These are phyloP conservation scores for Apteryx mantelli DNA, from an alignment of 2,113 vertebrate genomes.

Conservation along the genomic window DNA sequence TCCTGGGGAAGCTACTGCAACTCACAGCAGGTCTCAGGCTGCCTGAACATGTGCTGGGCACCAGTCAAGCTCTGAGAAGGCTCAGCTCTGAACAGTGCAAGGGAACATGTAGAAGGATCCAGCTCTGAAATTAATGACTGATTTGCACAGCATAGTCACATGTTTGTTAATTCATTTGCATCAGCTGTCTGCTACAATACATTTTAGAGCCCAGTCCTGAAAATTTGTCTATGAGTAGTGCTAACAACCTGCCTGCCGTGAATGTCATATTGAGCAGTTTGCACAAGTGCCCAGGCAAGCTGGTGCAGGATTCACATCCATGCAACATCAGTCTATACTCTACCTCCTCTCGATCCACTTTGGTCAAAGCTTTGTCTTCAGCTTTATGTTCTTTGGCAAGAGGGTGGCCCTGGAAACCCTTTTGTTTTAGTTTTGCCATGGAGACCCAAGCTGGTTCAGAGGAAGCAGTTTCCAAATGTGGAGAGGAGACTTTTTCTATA, in stretches of 20 bases:
- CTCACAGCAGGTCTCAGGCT: neutral
- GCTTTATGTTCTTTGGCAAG: constrained; percentile 57
- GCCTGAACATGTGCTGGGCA: neutral
- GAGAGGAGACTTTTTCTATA: constrained; percentile 55
- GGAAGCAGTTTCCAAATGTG: neutral
- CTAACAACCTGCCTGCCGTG: neutral
- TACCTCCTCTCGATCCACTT: constrained; percentile 56
- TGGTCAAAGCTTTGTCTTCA: constrained; percentile 65
- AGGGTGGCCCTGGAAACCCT: constrained; percentile 75
- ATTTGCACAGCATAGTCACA: neutral
- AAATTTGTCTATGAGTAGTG: neutral
- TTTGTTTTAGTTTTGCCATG: constrained; percentile 86
- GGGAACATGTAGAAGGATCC: neutral
- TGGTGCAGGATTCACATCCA: neutral
- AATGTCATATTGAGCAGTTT: neutral
- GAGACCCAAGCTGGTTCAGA: constrained; percentile 85
- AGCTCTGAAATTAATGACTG: neutral
- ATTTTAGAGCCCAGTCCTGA: neutral
- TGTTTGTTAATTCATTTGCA: neutral
- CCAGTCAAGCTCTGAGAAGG: neutral
- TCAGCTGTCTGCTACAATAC: neutral
- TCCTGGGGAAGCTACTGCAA: neutral
- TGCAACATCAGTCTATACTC: neutral
- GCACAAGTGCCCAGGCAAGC: neutral
- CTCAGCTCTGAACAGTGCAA: neutral